Base-by-base conservation (phyloP, 1,140 invertebrate species). In the Lysiphlebus fabarum region DNA sequence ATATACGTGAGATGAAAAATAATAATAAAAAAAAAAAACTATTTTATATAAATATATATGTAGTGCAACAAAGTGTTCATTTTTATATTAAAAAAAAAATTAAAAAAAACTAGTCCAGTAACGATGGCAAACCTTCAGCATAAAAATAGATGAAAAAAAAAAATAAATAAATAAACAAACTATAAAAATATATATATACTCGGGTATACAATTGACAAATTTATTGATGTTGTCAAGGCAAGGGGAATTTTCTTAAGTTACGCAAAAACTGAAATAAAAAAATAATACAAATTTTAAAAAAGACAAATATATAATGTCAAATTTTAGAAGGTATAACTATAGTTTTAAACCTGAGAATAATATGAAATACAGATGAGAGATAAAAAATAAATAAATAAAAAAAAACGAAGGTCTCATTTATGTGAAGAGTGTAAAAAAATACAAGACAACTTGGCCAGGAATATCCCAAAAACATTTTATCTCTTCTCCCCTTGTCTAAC, bases 401-500 rank as follows among this genome's bases (percentile, higher is more conserved):
- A 11, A 43, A 54, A 43, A 54, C 38, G 51, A 54, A 17, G 49
- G 49, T 36, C 49, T 51, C 49, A 26, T 26, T 11, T 9, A 4
- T 41, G 40, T 37, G 14, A 1, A 11, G 38, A 36, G 36, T 6
- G 45, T 57, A 49, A 57, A n/a, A 57, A 34, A 57, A 37, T 11
- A 37, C 12, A 37, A 40, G 34, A 12, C 55, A 54, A 17, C 34
- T 37, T 38, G 7, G 57, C 65, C 62, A 68, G 67, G 66, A 68
- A 69, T 69, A 68, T 69, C 58, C 62, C 44, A 47, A 47, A 45
- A 61, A 50, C 43, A 49, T 51, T 51, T 43, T 54, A 40, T 26
- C 40, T 54, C 64, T 62, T 63, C 63, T 55, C 65, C 61, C 62
- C 62, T 44, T 55, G 58, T 59, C 62, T 60, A 59, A 48, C 55